phyloP scores from a whole-genome alignment of 2,113 vertebrate genomes.

The Gallinago paraguaiae region DNA sequence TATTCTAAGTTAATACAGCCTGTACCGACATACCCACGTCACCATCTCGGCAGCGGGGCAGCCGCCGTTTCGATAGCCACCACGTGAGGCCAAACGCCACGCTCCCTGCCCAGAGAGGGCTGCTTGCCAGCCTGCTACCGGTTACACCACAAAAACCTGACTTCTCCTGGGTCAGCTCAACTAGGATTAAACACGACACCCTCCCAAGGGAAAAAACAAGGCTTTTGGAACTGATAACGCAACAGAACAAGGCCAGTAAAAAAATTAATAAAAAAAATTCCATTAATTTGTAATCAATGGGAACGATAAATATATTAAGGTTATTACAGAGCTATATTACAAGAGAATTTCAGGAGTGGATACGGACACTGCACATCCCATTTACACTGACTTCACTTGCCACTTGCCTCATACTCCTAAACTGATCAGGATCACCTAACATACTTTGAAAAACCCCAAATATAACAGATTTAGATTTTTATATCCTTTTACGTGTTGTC shows the following conservation, averaged over 20 bases:
- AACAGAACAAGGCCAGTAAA: not conserved
- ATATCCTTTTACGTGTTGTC: not conserved
- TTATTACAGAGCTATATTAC: not conserved
- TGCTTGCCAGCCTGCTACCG: not conserved
- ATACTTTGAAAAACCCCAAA: not conserved
- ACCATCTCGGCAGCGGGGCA: not conserved
- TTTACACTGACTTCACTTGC: not conserved
- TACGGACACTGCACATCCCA: not conserved
- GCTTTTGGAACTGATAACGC: not conserved
- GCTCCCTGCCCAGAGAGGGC: not conserved
- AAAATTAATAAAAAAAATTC: not conserved
- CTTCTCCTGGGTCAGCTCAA: not conserved
- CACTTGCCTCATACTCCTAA: not conserved
- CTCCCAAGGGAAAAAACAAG: not conserved
- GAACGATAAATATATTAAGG: not conserved
- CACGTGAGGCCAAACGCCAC: not conserved
- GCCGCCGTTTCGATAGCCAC: not conserved
- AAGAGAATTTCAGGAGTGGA: not conserved
- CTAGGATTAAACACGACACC: not conserved
- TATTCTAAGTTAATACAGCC: not conserved
- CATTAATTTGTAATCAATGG: not conserved
- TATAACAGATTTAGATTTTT: not conserved
- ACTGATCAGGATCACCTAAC: rapidly evolving
- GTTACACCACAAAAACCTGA: not conserved
- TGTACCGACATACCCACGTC: not conserved